These are phyloP conservation scores for Ardeotis arabs DNA, from an alignment of 2,113 vertebrate species.

Conservation along the genomic window DNA sequence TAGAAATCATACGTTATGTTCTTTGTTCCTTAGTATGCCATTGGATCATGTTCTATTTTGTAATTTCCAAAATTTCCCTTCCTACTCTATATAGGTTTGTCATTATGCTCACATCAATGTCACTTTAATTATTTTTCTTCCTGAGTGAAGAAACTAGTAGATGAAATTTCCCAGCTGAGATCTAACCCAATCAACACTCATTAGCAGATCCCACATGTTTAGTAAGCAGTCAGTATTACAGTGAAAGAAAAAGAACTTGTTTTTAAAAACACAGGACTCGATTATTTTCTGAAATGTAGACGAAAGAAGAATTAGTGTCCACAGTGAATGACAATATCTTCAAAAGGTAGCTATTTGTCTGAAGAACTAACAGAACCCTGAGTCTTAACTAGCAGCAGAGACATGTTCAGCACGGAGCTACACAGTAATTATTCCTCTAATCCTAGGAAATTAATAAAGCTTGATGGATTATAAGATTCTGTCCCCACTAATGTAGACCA, in stretches of 20 bases:
- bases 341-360: neutral
- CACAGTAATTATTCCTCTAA: conserved; percentile 19
- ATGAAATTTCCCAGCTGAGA: neutral
- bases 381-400: neutral
- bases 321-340: neutral
- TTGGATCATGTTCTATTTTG: neutral
- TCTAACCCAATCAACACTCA: neutral
- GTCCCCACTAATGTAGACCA: neutral
- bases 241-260: neutral
- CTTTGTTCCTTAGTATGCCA: neutral
- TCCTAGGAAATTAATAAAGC: conserved; percentile 48
- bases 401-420: neutral
- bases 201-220: neutral
- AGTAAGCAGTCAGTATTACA: neutral
- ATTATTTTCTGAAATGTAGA: neutral
- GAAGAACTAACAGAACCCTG: neutral
- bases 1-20: neutral
- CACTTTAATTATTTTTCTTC: conserved; percentile 11
- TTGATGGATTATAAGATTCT: conserved; percentile 47
- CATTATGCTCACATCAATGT: neutral
- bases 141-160: neutral
- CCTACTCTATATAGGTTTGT: neutral
- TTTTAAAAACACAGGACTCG: neutral
- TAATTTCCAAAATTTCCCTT: neutral
- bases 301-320: neutral